A percentile compares a stretch with the other conserved stretches of the same genome.
phyloP scores from a whole-genome alignment of 2,797 vertebrate genomes.

The Echiichthys vipera region DNA sequence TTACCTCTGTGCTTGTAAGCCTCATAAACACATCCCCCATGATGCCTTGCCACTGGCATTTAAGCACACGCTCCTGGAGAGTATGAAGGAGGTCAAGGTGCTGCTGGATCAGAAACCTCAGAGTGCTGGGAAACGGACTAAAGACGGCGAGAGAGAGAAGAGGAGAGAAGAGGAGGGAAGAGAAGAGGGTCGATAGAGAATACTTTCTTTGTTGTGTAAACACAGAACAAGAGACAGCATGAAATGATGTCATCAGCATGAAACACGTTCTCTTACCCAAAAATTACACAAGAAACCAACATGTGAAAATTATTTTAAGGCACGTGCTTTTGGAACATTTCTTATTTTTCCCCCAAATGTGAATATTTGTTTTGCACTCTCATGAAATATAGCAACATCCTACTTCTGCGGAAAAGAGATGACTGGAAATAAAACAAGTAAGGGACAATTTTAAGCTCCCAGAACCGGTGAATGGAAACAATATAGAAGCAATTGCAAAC shows the following conservation, averaged over 20 bases:
- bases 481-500: not conserved
- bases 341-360: no score
- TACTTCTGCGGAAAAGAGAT: no score
- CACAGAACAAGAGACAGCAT: not conserved
- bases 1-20: conserved; percentile 94
- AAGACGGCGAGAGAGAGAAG: not conserved
- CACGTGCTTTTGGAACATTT: not conserved
- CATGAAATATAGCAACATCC: no score
- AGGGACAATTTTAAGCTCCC: not conserved
- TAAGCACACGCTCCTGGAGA: conserved; percentile 94
- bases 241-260: not conserved
- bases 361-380: no score
- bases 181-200: not conserved
- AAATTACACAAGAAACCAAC: not conserved
- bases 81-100: conserved; percentile 94
- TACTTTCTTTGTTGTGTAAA: not conserved
- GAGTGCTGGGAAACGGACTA: conserved; percentile 94
- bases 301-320: not conserved
- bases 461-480: no score
- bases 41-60: conserved; percentile 95
- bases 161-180: no score
- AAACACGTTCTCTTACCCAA: not conserved
- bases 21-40: conserved; percentile 97
- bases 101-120: conserved; percentile 96
- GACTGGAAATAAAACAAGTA: no score